These are phyloP conservation scores for Vulpes ferrilata DNA, from an alignment of 2,113 vertebrate genomes.

Conservation along the genomic window DNA sequence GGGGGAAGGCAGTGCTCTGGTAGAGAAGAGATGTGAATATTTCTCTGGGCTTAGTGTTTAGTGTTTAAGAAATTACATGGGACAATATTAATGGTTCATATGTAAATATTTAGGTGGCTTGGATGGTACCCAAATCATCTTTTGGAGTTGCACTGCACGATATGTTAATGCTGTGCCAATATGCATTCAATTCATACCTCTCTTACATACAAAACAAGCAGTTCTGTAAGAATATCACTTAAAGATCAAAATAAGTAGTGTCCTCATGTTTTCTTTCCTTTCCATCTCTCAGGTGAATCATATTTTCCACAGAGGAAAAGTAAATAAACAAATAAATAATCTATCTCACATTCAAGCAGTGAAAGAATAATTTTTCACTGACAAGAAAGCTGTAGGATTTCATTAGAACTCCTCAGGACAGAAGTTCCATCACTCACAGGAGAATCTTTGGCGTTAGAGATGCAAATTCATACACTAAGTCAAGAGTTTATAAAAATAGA, in stretches of 20 bases:
- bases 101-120: not conserved
- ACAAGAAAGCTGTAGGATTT: not conserved
- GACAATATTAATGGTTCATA: not conserved
- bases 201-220: not conserved
- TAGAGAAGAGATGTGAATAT: not conserved
- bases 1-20: not conserved
- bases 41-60: not conserved
- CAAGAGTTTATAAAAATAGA: not conserved
- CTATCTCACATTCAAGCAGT: not conserved
- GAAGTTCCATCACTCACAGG: not conserved
- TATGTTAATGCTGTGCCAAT: not conserved
- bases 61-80: not conserved
- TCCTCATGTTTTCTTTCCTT: not conserved
- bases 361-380: not conserved
- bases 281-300: not conserved
- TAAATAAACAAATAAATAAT: not conserved
- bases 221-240: not conserved
- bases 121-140: not conserved
- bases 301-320: not conserved
- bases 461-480: not conserved
- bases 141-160: not conserved
- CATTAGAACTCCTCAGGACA: not conserved
- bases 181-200: too few relatives aligned
- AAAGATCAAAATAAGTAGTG: not conserved
- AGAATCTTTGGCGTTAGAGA: not conserved